Percentiles rank a stretch among this genome's conserved stretches.
Evolutionary conservation across 2,888 invertebrate genomes (phyloP).

Genomic region (Heliconius hortense): DNA sequence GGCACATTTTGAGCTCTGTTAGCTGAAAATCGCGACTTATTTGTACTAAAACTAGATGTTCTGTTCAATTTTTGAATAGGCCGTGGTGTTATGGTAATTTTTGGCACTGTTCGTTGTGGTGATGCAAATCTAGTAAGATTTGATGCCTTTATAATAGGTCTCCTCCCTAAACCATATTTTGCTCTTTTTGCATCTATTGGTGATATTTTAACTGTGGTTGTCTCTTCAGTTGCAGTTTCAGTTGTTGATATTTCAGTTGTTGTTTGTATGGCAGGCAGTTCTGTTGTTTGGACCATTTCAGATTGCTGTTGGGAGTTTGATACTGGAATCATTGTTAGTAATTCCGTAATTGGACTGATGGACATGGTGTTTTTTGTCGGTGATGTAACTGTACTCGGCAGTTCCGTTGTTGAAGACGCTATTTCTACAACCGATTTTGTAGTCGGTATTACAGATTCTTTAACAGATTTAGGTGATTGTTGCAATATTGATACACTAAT

Average conservation of each 20-base stretch:
- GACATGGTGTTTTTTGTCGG: slow-evolving; percentile 40
- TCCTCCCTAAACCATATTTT: slow-evolving; percentile 71
- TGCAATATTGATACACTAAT: slow-evolving; percentile 55
- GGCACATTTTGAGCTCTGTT: slow-evolving; percentile 73
- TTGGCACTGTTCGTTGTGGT: slow-evolving; percentile 54
- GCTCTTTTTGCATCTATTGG: slow-evolving; percentile 64
- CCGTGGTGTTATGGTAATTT: slow-evolving; percentile 55
- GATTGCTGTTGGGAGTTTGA: slow-evolving; percentile 22
- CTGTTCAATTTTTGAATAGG: slow-evolving; percentile 64
- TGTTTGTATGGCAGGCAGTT: slow-evolving; percentile 45
- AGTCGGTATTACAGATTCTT: slow-evolving; percentile 45
- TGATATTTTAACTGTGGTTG: slow-evolving; percentile 61
- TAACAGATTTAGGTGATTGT: slow-evolving; percentile 44
- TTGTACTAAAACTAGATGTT: slow-evolving; percentile 62
- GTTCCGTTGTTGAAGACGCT: slow-evolving; percentile 42
- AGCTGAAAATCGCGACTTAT: slow-evolving; percentile 64
- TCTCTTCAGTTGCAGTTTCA: slow-evolving; percentile 56
- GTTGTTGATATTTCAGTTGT: slow-evolving; percentile 30
- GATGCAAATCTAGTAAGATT: slow-evolving; percentile 60
- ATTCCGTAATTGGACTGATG: slow-evolving; percentile 44
- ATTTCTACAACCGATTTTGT: slow-evolving; percentile 52
- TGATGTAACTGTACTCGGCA: slow-evolving; percentile 44
- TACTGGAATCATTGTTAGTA: slow-evolving; percentile 41
- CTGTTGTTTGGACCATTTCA: slow-evolving; percentile 38
- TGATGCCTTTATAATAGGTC: slow-evolving; percentile 59